Percentiles rank a stretch among this genome's conserved stretches.
Evolutionary conservation across 2,797 vertebrate genomes (phyloP).

Genomic region (Pygocentrus nattereri): DNA sequence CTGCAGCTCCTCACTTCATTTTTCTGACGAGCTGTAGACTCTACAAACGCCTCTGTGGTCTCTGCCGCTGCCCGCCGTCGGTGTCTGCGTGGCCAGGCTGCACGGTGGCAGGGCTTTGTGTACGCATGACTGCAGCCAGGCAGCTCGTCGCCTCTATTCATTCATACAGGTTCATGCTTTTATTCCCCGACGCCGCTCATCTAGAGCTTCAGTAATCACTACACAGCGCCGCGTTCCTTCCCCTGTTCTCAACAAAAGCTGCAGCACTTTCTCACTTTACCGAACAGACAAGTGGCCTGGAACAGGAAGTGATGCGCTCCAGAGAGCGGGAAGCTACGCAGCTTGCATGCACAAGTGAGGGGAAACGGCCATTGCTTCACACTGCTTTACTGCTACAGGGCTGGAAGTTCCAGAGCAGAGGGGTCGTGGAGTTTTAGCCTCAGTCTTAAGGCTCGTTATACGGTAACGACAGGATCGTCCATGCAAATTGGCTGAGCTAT

Average conservation of each 20-base stretch:
- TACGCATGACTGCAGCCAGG: conserved; percentile 38
- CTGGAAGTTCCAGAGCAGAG: not conserved
- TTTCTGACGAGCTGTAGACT: conserved; percentile 54
- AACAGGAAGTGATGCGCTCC: conserved; percentile 40
- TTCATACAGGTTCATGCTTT: conserved; percentile 66
- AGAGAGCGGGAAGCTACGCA: conserved; percentile 1
- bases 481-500: no score
- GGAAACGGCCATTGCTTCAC: not conserved
- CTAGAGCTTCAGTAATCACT: conserved; percentile 68
- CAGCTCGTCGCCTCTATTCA: conserved; percentile 58
- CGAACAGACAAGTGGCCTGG: conserved; percentile 47
- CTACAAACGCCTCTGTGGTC: conserved; percentile 57
- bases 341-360: conserved; percentile 22
- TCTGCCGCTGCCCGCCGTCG: conserved; percentile 54
- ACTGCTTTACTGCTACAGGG: not conserved
- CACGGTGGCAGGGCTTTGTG: conserved; percentile 51
- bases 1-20: conserved; percentile 53
- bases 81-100: conserved; percentile 42
- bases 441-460: no score
- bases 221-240: conserved; percentile 54
- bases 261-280: conserved; percentile 45
- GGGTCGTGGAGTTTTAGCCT: no score
- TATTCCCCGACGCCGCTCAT: conserved; percentile 59
- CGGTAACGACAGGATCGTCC: no score
- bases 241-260: conserved; percentile 33